Evolutionary conservation across 1,140 invertebrate species (phyloP).

Genomic region (Scylla paramamosain): DNA sequence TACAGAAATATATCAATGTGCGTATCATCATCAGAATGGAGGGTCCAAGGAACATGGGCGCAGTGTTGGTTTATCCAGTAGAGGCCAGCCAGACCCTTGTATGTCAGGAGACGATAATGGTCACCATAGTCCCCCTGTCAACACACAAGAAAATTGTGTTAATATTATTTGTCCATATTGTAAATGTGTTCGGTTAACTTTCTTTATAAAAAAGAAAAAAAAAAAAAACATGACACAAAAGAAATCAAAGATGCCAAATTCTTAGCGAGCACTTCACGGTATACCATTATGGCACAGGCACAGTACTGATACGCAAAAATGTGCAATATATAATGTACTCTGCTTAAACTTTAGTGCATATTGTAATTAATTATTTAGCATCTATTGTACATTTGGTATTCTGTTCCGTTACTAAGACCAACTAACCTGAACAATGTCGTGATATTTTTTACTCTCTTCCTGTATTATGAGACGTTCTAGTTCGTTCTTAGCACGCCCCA

Average conservation of each 20-base stretch:
- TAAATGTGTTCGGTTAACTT: background rate
- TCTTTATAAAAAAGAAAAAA: background rate
- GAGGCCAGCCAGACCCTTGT: constrained; percentile 54
- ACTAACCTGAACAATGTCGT: constrained; percentile 60
- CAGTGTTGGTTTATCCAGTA: constrained; percentile 56
- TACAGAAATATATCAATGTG: constrained; percentile 63
- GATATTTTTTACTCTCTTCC: constrained; percentile 54
- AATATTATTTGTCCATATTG: background rate
- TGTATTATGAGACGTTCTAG: background rate
- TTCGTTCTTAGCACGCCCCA: constrained; percentile 46
- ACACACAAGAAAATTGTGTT: background rate
- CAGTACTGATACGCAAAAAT: too few relatives aligned
- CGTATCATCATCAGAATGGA: constrained; percentile 61
- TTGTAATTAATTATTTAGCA: too few relatives aligned
- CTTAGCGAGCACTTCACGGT: too few relatives aligned
- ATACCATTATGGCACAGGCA: too few relatives aligned
- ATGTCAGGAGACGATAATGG: constrained; percentile 55
- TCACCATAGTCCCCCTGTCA: constrained; percentile 59
- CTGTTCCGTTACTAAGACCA: background rate
- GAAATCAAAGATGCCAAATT: too few relatives aligned
- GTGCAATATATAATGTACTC: too few relatives aligned
- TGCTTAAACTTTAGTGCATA: too few relatives aligned
- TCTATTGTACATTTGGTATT: too few relatives aligned
- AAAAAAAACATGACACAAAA: background rate
- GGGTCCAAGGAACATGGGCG: constrained; percentile 44